phyloP scores from a whole-genome alignment of 1,140 invertebrate genomes.

The Cotesia typhae region DNA sequence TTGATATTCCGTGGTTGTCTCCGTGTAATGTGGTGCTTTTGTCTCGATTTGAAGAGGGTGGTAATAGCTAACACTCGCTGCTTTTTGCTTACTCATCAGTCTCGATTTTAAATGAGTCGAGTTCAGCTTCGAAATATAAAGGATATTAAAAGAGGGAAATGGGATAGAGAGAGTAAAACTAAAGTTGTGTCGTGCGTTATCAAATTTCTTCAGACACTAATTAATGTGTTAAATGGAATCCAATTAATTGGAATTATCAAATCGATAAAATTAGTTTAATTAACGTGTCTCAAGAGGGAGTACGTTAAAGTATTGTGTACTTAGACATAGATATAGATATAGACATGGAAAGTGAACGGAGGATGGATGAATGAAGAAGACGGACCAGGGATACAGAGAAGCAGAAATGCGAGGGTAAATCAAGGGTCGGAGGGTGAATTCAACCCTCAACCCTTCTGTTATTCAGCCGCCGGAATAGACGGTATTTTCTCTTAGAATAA shows the following conservation, averaged over 20 bases:
- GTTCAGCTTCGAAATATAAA: neutral
- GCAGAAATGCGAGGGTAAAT: neutral
- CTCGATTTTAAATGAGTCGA: slow-evolving; percentile 9
- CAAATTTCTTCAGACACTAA: slow-evolving; percentile 1
- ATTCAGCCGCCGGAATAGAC: neutral
- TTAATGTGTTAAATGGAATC: slow-evolving; percentile 1
- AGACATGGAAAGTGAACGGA: neutral
- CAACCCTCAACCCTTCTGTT: neutral
- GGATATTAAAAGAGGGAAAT: neutral
- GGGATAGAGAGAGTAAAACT: slow-evolving; percentile 17
- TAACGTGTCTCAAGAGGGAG: neutral
- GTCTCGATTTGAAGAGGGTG: slow-evolving; percentile 45
- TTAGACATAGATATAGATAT: neutral
- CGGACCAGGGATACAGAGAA: neutral
- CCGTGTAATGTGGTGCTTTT: slow-evolving; percentile 52
- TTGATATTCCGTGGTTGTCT: slow-evolving; percentile 51
- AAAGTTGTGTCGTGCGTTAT: slow-evolving; percentile 11
- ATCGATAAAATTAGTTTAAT: slow-evolving; percentile 34
- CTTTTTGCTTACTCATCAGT: slow-evolving; percentile 25
- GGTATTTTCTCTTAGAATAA: neutral
- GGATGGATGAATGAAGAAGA: neutral
- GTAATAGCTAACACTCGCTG: slow-evolving; percentile 40
- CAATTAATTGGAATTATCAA: slow-evolving; percentile 32
- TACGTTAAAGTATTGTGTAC: neutral
- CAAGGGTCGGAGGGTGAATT: neutral